A percentile compares a stretch with the other conserved stretches of the same genome.
phyloP scores from a whole-genome alignment of 2,113 vertebrate genomes.

The Rhombomys opimus region DNA sequence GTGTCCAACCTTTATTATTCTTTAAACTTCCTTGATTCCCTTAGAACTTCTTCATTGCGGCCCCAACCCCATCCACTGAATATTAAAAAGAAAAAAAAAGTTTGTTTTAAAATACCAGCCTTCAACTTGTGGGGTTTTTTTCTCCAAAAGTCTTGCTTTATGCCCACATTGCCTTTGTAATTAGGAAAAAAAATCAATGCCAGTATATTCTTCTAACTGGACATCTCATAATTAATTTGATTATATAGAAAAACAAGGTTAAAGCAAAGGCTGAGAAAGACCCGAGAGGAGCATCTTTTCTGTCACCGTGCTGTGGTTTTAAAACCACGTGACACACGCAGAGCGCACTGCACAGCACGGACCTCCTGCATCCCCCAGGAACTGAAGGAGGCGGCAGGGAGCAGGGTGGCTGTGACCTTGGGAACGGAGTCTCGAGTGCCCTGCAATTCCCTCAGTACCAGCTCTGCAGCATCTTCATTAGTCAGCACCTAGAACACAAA shows the following conservation, averaged over 20 bases:
- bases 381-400: background rate
- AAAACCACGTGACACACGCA: background rate
- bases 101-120: conserved; percentile 37
- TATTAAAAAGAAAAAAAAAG: conserved; percentile 4
- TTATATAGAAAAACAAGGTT: conserved; percentile 3
- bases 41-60: background rate
- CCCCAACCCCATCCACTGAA: background rate
- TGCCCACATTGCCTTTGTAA: conserved; percentile 29
- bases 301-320: conserved; percentile 36
- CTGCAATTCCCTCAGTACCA: conserved; percentile 10
- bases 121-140: background rate
- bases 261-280: conserved; percentile 30
- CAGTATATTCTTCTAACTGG: background rate
- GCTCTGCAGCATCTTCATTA: background rate
- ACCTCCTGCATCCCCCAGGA: background rate
- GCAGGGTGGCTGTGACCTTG: conserved; percentile 18
- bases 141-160: conserved; percentile 50
- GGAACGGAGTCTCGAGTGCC: background rate
- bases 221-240: conserved; percentile 28
- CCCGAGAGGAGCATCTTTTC: background rate
- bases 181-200: background rate
- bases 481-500: background rate
- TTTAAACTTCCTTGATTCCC: background rate
- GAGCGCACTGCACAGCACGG: background rate
- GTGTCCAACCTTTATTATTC: background rate